Evolutionary conservation across 2,888 invertebrate genomes (phyloP), one percentile per base, ranked within the genome.

Genomic region (Odontocolon sp.): DNA sequence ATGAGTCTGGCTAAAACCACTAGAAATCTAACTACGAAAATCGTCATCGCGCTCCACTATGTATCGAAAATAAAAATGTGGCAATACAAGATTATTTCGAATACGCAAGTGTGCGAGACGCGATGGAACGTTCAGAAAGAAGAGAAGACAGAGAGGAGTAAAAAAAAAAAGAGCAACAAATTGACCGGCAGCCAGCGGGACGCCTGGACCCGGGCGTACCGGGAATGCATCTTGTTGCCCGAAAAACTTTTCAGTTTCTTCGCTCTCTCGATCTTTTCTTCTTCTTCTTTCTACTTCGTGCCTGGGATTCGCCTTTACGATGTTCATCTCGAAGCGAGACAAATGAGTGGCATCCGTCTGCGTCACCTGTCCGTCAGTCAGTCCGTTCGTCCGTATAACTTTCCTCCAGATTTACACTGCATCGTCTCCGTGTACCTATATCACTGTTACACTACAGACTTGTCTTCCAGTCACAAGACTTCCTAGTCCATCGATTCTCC

Each of bases 321-420:
- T 82, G 84, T 81, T 86, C 86, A 84, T 86, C 87, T 87, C 88
- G 89, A 89, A 89, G 81, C 88, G 88, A 90, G 89, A 90, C 89
- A 89, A 90, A 89, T 88, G 89, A 89, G 88, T 87, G 87, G 88
- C 88, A 90, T 90, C 88, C 88, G 88, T 90, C 89, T 89, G 87
- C 87, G 90, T 90, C 90, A 90, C 88, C 88, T 89, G 89, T 89
- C 90, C 88, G 87, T 90, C 89, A 88, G 86, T 84, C 82, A 81
- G 82, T 86, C 84, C 85, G 85, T 87, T 87, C 85, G 86, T 86
- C 87, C 85, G 85, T 85, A 86, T 86, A 82, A 81, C 80, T n/a
- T 67, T 56, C 56, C 63, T 68, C 47, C 36, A 50, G 38, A 50
- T 64, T 50, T 50, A 64, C 64, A 36, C 64, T 36, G 36, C 47